These are phyloP conservation scores for Acromyrmex echinatior DNA, from an alignment of 1,140 invertebrate species.

Conservation along the genomic window DNA sequence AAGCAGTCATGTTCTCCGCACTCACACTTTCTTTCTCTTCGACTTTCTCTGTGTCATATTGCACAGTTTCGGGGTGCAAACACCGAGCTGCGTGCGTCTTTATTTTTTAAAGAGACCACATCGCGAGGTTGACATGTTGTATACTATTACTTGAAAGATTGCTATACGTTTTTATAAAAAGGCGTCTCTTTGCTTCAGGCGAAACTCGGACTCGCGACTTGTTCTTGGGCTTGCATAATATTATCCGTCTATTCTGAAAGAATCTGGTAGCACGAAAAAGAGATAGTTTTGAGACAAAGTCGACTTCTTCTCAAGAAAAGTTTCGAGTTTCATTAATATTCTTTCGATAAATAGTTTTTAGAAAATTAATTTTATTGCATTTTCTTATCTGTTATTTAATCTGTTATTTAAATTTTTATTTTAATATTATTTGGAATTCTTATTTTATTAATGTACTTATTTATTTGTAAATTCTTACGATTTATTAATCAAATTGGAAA, in stretches of 20 bases:
- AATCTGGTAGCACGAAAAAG: not conserved
- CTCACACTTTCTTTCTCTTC: not conserved
- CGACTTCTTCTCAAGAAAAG: not conserved
- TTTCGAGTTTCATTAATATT: not conserved
- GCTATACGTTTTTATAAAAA: slow-evolving; percentile 41
- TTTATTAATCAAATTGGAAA: not conserved
- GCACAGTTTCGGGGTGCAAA: slow-evolving; percentile 49
- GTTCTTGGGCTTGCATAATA: not conserved
- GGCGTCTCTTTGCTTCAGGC: slow-evolving; percentile 22
- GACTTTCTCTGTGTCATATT: slow-evolving; percentile 10
- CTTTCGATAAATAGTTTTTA: not conserved
- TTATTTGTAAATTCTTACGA: not conserved
- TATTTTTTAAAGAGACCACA: slow-evolving; percentile 69
- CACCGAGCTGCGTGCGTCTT: slow-evolving; percentile 65
- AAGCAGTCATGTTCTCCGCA: not conserved
- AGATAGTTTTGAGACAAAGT: not conserved
- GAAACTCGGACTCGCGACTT: slow-evolving; percentile 18
- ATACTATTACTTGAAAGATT: not conserved
- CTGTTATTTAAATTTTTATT: not conserved
- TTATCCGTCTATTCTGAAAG: not conserved
- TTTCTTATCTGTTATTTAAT: too few relatives aligned
- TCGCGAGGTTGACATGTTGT: not conserved
- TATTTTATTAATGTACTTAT: not conserved
- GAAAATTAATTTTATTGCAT: not conserved
- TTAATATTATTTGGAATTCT: not conserved